Percentiles rank a stretch among this genome's conserved stretches.
phyloP scores from a whole-genome alignment of 2,888 invertebrate genomes.

The Lottia scabra region DNA sequence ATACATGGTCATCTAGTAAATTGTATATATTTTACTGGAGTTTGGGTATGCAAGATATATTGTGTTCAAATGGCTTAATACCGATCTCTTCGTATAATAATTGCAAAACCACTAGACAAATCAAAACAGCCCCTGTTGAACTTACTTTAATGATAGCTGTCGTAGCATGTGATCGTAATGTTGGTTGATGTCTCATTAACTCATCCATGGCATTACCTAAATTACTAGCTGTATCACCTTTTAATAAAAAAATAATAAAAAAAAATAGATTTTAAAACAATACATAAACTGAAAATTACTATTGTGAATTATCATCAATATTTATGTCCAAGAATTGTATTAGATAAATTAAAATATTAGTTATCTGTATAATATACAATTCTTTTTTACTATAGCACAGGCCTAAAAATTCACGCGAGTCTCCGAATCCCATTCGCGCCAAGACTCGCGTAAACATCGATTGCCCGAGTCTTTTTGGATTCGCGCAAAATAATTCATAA shows the following conservation, averaged over 20 bases:
- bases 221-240: conserved; percentile 79
- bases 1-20: conserved; percentile 6
- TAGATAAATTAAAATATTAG: neutral
- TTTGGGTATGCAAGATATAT: neutral
- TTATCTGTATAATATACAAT: neutral
- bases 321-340: neutral
- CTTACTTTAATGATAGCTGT: conserved; percentile 81
- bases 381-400: conserved; percentile 1
- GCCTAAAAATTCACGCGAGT: no score
- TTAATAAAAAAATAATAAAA: neutral
- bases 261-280: no score
- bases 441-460: no score
- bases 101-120: no score
- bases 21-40: neutral
- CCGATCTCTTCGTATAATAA: no score
- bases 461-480: no score
- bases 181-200: conserved; percentile 88
- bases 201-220: conserved; percentile 91
- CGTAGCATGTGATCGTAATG: conserved; percentile 82
- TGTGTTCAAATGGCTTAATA: no score
- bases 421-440: no score
- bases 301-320: no score
- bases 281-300: no score
- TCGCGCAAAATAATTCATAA: no score
- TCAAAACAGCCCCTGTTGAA: neutral